Evolutionary conservation across 2,888 invertebrate genomes (phyloP).

Genomic region (Drosophila putrida): DNA sequence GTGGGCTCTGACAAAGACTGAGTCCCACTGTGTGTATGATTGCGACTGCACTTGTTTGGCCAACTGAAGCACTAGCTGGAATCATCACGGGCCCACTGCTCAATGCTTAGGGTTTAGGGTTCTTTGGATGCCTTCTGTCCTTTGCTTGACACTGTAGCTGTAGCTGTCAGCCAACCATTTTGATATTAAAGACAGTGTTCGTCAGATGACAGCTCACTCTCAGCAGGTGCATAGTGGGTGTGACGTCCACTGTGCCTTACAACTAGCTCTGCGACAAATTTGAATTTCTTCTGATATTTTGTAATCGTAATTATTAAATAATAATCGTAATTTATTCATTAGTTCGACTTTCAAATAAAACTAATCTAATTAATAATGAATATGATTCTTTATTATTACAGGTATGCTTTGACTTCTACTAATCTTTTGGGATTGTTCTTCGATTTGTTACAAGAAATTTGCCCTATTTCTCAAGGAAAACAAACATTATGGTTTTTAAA

Average conservation of each 20-base stretch:
- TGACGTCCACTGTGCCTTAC: background rate
- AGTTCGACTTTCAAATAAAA: no score
- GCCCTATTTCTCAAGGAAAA: no score
- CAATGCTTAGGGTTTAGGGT: conserved; percentile 2
- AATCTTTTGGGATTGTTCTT: no score
- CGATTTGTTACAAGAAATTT: no score
- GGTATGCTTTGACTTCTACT: no score
- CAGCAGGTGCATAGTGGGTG: background rate
- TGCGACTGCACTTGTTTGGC: conserved; percentile 12
- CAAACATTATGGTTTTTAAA: no score
- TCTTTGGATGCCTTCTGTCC: conserved; percentile 16
- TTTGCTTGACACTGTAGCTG: conserved; percentile 20
- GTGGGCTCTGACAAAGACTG: conserved; percentile 52
- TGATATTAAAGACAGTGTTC: conserved; percentile 54
- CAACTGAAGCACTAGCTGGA: conserved; percentile 20
- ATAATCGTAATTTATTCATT: no score
- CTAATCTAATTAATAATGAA: no score
- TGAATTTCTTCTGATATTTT: no score
- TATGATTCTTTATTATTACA: no score
- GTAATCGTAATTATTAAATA: no score
- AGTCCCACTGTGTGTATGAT: conserved; percentile 26
- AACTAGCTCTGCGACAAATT: no score
- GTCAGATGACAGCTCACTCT: conserved; percentile 34
- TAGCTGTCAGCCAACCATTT: conserved; percentile 40
- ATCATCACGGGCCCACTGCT: conserved; percentile 12